phyloP scores from a whole-genome alignment of 1,140 invertebrate genomes.

The Caenorhabditis latens region DNA sequence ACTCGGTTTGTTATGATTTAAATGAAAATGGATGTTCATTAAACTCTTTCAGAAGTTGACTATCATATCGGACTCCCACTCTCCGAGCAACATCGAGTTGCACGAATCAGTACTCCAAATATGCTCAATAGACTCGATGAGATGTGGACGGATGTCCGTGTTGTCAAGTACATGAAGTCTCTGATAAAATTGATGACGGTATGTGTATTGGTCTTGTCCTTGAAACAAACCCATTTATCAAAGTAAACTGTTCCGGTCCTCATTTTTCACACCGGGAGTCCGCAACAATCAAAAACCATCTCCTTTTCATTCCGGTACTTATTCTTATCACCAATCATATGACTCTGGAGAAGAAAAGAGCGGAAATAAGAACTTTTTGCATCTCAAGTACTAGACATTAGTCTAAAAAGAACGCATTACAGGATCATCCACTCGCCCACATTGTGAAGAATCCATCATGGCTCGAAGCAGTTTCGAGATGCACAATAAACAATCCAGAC shows the following conservation, averaged over 20 bases:
- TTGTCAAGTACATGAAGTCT: conserved; percentile 66
- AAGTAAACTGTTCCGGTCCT: neutral
- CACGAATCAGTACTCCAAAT: conserved; percentile 65
- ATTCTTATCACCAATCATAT: conserved; percentile 26
- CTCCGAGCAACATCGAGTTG: conserved; percentile 67
- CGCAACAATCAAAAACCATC: conserved; percentile 49
- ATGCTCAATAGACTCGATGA: conserved; percentile 67
- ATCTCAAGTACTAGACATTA: neutral
- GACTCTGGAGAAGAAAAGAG: conserved; percentile 21
- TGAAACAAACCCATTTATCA: conserved; percentile 1
- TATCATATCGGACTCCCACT: conserved; percentile 70
- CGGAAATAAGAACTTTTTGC: conserved; percentile 56
- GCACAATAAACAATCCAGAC: conserved; percentile 65
- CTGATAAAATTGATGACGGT: conserved; percentile 61
- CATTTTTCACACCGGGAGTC: conserved; percentile 22
- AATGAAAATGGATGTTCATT: neutral
- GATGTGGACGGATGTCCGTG: conserved; percentile 63
- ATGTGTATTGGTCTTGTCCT: conserved; percentile 17
- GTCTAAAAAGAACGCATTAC: neutral
- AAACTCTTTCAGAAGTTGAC: conserved; percentile 57
- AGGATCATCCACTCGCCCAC: conserved; percentile 62
- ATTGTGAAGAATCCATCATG: conserved; percentile 69
- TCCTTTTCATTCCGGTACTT: neutral
- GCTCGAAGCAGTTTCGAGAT: conserved; percentile 66
- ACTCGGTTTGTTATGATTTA: conserved; percentile 42